These are phyloP conservation scores for Molossus molossus DNA, from an alignment of 2,797 vertebrate species.

Conservation along the genomic window DNA sequence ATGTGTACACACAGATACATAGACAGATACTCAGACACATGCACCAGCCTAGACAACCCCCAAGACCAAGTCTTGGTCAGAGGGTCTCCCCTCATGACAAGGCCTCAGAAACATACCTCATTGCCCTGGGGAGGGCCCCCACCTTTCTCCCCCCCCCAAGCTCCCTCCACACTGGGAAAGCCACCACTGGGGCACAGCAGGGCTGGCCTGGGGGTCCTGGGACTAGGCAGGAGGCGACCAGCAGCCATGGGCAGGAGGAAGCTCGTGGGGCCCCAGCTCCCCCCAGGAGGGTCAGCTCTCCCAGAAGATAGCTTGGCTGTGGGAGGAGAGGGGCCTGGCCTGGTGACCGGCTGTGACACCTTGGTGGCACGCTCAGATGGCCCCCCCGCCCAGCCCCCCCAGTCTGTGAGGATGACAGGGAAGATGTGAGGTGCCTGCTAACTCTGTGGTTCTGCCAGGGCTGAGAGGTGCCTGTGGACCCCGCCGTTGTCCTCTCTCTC, in stretches of 20 bases:
- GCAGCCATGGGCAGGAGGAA: neutral
- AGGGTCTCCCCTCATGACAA: neutral
- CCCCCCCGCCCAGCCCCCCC: neutral
- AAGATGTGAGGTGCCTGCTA: neutral
- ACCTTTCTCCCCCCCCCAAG: neutral
- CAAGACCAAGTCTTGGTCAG: neutral
- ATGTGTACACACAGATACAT: neutral
- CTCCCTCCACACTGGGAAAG: neutral
- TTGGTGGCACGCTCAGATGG: neutral
- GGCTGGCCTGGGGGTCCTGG: neutral
- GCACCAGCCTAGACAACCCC: neutral
- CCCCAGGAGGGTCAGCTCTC: neutral
- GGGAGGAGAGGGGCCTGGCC: neutral
- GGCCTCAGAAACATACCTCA: neutral
- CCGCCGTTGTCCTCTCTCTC: neutral
- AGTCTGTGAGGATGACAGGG: neutral
- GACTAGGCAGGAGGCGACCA: neutral
- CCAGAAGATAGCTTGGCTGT: neutral
- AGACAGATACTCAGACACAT: neutral
- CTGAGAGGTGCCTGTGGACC: neutral
- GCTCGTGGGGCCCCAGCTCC: neutral
- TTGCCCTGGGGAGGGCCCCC: neutral
- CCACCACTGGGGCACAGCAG: neutral
- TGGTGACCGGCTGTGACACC: neutral
- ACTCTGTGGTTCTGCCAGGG: neutral